Evolutionary conservation across 2,888 invertebrate genomes (phyloP).

Genomic region (Phoenoteleia sp.): DNA sequence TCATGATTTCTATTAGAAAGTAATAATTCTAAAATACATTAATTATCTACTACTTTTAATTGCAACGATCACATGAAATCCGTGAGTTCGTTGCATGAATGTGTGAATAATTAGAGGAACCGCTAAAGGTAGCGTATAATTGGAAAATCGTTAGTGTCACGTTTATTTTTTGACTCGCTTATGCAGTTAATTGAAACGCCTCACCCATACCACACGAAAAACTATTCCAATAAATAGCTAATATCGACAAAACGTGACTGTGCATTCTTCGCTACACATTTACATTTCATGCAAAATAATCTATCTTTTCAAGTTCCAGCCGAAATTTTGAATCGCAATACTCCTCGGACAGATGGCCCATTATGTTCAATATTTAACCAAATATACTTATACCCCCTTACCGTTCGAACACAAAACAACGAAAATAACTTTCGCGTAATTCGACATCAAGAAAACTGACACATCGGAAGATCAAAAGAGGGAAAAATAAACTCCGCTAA

Average conservation of each 20-base stretch:
- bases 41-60: slow-evolving; percentile 3
- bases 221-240: slow-evolving; percentile 71
- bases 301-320: not conserved
- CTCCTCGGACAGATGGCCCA: no score
- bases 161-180: slow-evolving; percentile 77
- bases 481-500: slow-evolving; percentile 71
- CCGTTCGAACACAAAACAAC: not conserved
- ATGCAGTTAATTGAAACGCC: slow-evolving; percentile 68
- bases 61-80: slow-evolving; percentile 26
- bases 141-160: slow-evolving; percentile 86
- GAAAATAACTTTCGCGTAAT: not conserved
- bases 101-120: slow-evolving; percentile 70
- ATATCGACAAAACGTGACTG: slow-evolving; percentile 60
- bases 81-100: slow-evolving; percentile 44
- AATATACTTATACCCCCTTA: no score
- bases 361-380: no score
- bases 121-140: slow-evolving; percentile 81
- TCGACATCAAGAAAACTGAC: not conserved
- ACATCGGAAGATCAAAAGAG: slow-evolving; percentile 23
- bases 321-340: no score
- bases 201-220: slow-evolving; percentile 67
- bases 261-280: not conserved
- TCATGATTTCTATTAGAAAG: no score
- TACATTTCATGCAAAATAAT: slow-evolving; percentile 17
- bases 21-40: not conserved